Conservation (phyloP, 2,888 invertebrate genomes). For the Chorisops tibialis region DNA sequence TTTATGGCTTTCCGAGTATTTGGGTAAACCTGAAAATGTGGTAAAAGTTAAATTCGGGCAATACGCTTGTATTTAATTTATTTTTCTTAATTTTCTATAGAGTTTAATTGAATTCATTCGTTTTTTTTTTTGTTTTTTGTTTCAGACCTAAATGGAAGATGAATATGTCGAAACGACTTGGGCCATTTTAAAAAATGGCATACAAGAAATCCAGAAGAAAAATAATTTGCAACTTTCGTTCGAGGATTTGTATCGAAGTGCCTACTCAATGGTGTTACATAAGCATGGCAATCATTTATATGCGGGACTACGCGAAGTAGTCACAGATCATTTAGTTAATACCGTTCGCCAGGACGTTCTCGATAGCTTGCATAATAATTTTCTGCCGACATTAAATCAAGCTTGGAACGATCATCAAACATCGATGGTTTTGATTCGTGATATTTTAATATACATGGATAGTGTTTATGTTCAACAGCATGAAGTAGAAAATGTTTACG, state of each 20-base stretch:
- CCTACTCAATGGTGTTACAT: constrained; percentile 99
- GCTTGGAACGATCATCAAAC: constrained; percentile 99
- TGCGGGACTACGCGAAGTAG: constrained; percentile 96
- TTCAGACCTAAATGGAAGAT: constrained; percentile 98
- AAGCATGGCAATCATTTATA: constrained; percentile 99
- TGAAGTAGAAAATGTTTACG: constrained; percentile 98
- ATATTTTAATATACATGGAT: constrained; percentile 99
- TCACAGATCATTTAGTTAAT: constrained; percentile 92
- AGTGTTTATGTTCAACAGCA: constrained; percentile 98
- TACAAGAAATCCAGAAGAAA: constrained; percentile 99
- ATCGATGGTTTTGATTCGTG: constrained; percentile 99
- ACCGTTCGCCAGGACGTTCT: constrained; percentile 95
- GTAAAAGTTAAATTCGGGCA: constrained; percentile 37
- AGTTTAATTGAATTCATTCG: background rate
- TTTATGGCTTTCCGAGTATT: constrained; percentile 47
- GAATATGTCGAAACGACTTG: constrained; percentile 98
- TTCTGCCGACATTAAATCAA: constrained; percentile 91
- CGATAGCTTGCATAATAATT: constrained; percentile 91
- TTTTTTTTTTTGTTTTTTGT: too few relatives aligned
- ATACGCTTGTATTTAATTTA: background rate
- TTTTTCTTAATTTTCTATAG: background rate
- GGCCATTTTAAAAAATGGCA: constrained; percentile 95
- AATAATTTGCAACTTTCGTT: constrained; percentile 99
- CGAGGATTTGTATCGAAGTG: constrained; percentile 98
- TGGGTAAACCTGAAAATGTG: constrained; percentile 42